These are phyloP conservation scores for Neolamprologus cancellatus DNA, from an alignment of 2,113 vertebrate species.

Conservation along the genomic window DNA sequence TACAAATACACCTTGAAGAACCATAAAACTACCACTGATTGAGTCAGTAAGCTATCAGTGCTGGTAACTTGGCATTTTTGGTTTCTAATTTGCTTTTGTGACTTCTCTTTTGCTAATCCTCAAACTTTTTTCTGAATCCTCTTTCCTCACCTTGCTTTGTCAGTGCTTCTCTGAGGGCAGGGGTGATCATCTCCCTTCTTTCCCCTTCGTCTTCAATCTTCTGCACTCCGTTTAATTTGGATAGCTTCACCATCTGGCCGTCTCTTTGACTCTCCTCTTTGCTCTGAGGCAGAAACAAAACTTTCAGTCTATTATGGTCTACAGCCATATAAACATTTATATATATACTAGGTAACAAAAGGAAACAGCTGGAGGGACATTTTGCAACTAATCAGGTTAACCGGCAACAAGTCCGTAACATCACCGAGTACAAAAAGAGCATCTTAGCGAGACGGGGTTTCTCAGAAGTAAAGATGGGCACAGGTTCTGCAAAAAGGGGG, in stretches of 20 bases:
- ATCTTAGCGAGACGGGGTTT: background rate
- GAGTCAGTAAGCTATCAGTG: background rate
- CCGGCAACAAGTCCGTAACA: background rate
- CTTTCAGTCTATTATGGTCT: background rate
- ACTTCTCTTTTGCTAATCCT: background rate
- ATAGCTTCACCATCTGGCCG: slow-evolving; percentile 34
- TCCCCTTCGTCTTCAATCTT: slow-evolving; percentile 64
- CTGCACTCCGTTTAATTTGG: slow-evolving; percentile 34
- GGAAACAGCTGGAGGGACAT: background rate
- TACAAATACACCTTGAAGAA: background rate
- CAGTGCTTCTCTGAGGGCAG: slow-evolving; percentile 80
- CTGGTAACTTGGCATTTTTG: background rate
- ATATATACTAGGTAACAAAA: accelerated
- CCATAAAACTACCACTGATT: background rate
- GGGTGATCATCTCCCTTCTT: slow-evolving; percentile 87
- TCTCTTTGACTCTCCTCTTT: slow-evolving; percentile 42
- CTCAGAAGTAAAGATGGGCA: background rate
- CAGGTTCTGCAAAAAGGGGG: background rate
- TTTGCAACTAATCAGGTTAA: background rate
- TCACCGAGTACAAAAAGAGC: background rate
- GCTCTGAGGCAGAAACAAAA: slow-evolving; percentile 62
- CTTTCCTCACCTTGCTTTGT: slow-evolving; percentile 85
- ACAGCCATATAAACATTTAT: background rate
- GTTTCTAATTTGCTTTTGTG: background rate
- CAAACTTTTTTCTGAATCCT: background rate